Evolutionary conservation across 2,113 vertebrate genomes (phyloP).

Genomic region (Aptenodytes patagonicus): DNA sequence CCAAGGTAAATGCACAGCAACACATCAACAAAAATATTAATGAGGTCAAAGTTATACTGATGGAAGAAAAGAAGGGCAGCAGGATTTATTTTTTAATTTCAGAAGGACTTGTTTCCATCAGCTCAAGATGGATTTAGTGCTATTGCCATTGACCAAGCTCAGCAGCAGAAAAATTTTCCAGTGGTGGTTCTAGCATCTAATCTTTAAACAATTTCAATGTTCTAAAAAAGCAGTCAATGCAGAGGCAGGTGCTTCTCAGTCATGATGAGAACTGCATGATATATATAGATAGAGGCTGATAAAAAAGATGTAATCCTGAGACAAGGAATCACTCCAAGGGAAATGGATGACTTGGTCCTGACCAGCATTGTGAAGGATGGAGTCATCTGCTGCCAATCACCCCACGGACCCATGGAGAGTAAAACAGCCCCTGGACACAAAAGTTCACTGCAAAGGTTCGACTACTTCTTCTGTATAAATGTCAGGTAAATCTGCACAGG

Average conservation of each 20-base stretch:
- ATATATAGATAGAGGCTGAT: not conserved
- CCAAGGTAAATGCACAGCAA: not conserved
- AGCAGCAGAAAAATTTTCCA: not conserved
- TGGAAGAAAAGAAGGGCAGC: not conserved
- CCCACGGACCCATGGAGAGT: not conserved
- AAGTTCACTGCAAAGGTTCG: not conserved
- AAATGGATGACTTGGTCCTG: not conserved
- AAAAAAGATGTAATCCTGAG: not conserved
- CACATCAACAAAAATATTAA: not conserved
- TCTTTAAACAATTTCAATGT: not conserved
- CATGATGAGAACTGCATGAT: not conserved
- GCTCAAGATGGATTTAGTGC: not conserved
- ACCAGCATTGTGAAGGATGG: not conserved
- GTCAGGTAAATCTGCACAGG: not conserved
- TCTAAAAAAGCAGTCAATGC: not conserved
- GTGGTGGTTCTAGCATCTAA: not conserved
- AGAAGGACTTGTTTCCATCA: not conserved
- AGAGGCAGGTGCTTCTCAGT: not conserved
- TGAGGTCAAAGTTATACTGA: not conserved
- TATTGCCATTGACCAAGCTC: not conserved
- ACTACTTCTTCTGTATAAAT: not conserved
- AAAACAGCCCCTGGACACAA: not conserved
- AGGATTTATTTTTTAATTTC: not conserved
- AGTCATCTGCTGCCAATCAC: not conserved
- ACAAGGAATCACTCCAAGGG: not conserved